Evolutionary conservation across 2,113 vertebrate genomes (phyloP).

Genomic region (Grammomys surdaster): DNA sequence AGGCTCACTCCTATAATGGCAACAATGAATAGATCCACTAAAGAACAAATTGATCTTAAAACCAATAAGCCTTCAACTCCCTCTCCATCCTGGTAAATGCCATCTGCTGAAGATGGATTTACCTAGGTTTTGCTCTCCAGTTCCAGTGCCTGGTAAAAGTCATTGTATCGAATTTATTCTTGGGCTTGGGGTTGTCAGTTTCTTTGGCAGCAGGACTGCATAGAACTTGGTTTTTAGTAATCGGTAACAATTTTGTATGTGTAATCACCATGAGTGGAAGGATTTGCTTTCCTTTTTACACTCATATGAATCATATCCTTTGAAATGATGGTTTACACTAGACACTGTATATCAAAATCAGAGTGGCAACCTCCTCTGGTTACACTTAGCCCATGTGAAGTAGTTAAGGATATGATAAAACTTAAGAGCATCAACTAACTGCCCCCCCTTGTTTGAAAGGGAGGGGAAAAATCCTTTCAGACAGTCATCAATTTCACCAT

Average conservation of each 20-base stretch:
- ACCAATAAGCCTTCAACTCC: neutral
- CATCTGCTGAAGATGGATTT: neutral
- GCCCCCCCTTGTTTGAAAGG: slow-evolving; percentile 82
- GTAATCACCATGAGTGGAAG: neutral
- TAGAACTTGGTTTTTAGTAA: slow-evolving; percentile 35
- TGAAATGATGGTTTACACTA: slow-evolving; percentile 44
- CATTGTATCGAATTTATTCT: slow-evolving; percentile 19
- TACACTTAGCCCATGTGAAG: slow-evolving; percentile 63
- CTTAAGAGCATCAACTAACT: slow-evolving; percentile 64
- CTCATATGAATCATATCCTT: neutral
- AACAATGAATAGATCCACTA: neutral
- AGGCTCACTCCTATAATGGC: neutral
- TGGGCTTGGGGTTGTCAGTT: slow-evolving; percentile 35
- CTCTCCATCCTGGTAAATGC: neutral
- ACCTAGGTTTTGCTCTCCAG: neutral
- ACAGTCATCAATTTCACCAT: slow-evolving; percentile 85
- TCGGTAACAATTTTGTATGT: neutral
- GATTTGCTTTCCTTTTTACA: neutral
- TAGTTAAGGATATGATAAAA: slow-evolving; percentile 78
- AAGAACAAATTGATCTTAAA: neutral
- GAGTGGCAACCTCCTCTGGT: slow-evolving; percentile 75
- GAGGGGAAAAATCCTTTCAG: slow-evolving; percentile 80
- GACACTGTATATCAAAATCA: slow-evolving; percentile 47
- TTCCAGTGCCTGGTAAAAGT: slow-evolving; percentile 51
- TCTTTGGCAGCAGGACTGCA: slow-evolving; percentile 43